Base-by-base conservation (phyloP, 2,113 vertebrate species). In the Serranochromis macrocephalus region DNA sequence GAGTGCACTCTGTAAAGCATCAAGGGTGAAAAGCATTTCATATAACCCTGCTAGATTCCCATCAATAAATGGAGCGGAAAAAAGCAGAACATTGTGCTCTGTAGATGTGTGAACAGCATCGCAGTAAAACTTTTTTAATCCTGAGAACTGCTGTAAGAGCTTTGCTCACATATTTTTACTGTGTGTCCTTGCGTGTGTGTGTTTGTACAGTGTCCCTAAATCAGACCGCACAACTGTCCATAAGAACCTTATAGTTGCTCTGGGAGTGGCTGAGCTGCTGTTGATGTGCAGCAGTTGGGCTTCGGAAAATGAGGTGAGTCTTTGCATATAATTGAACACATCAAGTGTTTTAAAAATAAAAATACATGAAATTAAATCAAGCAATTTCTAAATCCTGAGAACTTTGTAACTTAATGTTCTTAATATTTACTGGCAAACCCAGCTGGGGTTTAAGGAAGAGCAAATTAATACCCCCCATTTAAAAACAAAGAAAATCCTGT, bases 181-280 rank as follows among this genome's bases (percentile, higher is more conserved):
- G 6, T 51, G 24, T 80, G 3, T 40, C 17, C 21, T 66, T 9
- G 1, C 8, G 4, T 83, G 26, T 66, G n/a, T 84, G 7, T 63
- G 3, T 17, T 9, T 85, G 4, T 33, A 7, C 36, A 97, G 97
- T 0, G 95, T 98, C 36, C 98, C 98, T 31, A 97, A 96, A 88
- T 99, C 97, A 0, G 97, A 99, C 78, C 92, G 97, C 8, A 97
- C 96, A 10, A 98, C 97, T 0, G 97, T 99, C 87, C 98, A 98
- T 94, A 98, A 99, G 95, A 99, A 99, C 95, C 96, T 99, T 82
- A 97, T 98, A 40, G 96, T 97, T 42, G 97, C 97, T 1, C 91
- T 99, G 82, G 97, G 96, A 7, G 86, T 95, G 0, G 97, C 97
- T 4, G 97, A 99, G 91, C 96, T 97, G 78, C 94, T 99, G 91